Conservation (phyloP, 2,888 invertebrate genomes). For the Sphinx pinastri region DNA sequence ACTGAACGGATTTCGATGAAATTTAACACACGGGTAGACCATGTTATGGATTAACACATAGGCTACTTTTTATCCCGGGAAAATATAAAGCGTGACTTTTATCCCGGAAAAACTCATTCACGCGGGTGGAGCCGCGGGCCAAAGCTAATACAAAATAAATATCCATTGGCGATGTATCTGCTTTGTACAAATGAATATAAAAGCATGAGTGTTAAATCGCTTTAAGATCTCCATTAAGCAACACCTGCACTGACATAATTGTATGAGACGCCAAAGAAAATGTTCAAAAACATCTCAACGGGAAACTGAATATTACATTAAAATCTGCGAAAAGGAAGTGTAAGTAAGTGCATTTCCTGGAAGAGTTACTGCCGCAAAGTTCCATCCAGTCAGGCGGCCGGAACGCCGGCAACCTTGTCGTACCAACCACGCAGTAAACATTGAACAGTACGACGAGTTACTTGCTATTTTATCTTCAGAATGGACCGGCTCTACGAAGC, state of each 20-base stretch:
- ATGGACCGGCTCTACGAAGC: no score
- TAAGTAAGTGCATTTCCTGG: conserved; percentile 59
- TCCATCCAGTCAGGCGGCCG: conserved; percentile 37
- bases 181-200: no score
- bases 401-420: conserved; percentile 38
- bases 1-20: no score
- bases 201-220: background rate
- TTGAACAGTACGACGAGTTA: conserved; percentile 5
- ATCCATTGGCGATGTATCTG: no score
- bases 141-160: no score
- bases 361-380: conserved; percentile 42
- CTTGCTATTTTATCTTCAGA: no score
- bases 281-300: conserved; percentile 51
- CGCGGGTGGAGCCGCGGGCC: no score
- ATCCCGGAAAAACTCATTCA: no score
- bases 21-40: no score
- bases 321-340: conserved; percentile 51
- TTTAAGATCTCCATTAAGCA: conserved; percentile 12
- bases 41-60: no score
- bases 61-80: no score
- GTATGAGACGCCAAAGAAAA: conserved; percentile 48
- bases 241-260: conserved; percentile 44
- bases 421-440: conserved; percentile 24
- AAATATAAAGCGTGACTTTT: no score
- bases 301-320: conserved; percentile 57